Percentiles rank a stretch among this genome's conserved stretches.
Evolutionary conservation across 2,113 vertebrate genomes (phyloP).

Genomic region (Notarius lentiginosus): DNA sequence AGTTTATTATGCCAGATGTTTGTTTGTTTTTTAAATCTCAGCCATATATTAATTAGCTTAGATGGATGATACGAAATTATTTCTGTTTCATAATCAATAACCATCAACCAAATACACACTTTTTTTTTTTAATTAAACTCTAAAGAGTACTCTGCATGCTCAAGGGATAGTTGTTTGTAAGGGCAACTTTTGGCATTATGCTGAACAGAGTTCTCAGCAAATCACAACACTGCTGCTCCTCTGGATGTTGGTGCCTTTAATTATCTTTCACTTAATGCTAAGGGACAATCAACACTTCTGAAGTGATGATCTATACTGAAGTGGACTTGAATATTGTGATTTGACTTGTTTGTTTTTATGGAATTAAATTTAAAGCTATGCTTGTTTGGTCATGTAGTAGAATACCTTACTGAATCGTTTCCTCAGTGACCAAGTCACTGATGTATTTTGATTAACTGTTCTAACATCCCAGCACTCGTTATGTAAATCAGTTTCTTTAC

Average conservation of each 20-base stretch:
- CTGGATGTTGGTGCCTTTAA: background rate
- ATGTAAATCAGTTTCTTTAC: background rate
- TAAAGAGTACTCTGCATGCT: background rate
- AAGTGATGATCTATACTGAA: background rate
- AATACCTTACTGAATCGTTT: background rate
- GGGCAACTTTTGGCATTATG: background rate
- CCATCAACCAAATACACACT: background rate
- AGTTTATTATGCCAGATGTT: background rate
- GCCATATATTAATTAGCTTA: background rate
- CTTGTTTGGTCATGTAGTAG: background rate
- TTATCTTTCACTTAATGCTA: background rate
- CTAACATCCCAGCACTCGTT: background rate
- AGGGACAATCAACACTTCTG: background rate
- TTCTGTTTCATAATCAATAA: background rate
- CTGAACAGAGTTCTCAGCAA: background rate
- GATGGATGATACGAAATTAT: background rate
- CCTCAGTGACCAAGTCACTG: too few relatives aligned
- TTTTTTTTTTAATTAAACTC: background rate
- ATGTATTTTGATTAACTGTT: background rate
- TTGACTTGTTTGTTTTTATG: background rate
- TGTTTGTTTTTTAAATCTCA: too few relatives aligned
- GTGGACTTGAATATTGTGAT: background rate
- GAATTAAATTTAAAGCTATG: background rate
- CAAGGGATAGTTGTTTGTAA: background rate
- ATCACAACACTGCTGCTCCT: background rate